Evolutionary conservation across 2,113 vertebrate genomes (phyloP).

Genomic region (Ardeotis arabs): DNA sequence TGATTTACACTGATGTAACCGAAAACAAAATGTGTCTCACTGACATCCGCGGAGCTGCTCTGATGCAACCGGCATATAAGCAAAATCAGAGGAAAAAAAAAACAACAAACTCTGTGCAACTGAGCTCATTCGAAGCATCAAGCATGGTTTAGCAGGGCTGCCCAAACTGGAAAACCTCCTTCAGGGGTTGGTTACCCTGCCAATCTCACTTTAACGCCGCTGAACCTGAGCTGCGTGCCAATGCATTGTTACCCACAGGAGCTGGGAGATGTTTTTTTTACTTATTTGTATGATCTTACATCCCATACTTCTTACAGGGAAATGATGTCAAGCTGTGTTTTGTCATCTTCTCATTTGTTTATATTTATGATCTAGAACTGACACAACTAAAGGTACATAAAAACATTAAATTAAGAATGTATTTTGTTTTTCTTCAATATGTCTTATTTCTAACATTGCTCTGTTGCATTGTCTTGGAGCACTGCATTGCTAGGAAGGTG

Average conservation of each 20-base stretch:
- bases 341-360: background rate
- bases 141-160: slow-evolving; percentile 20
- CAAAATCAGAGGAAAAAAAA: background rate
- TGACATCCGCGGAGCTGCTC: slow-evolving; percentile 38
- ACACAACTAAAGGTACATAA: background rate
- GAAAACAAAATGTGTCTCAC: slow-evolving; percentile 12
- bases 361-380: background rate
- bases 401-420: background rate
- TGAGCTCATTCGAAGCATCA: slow-evolving; percentile 25
- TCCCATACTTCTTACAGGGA: background rate
- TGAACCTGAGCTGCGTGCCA: background rate
- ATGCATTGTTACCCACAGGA: background rate
- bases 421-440: background rate
- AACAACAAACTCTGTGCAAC: background rate
- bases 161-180: slow-evolving; percentile 37
- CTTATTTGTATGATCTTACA: background rate
- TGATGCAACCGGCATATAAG: background rate
- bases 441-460: background rate
- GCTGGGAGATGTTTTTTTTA: background rate
- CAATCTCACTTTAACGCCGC: slow-evolving; percentile 5
- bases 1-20: slow-evolving; percentile 19
- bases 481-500: background rate
- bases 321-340: background rate
- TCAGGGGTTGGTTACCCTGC: slow-evolving; percentile 18
- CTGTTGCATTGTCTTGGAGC: background rate